These are phyloP conservation scores for Leptopilina clavipes DNA, from an alignment of 1,140 invertebrate species.

Conservation along the genomic window DNA sequence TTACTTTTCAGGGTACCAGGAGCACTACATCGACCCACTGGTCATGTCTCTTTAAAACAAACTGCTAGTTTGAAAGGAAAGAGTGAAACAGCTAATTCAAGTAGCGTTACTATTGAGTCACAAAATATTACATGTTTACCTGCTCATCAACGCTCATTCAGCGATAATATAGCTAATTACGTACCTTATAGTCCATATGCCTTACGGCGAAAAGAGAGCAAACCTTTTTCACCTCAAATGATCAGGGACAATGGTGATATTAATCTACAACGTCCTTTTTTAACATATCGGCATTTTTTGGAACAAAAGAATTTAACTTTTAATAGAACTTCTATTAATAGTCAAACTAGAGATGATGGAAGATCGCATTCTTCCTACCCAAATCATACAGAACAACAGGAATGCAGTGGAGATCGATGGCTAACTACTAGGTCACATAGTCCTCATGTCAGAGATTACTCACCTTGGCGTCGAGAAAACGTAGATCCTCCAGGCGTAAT, in stretches of 20 bases:
- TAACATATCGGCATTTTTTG: conserved; percentile 58
- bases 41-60: conserved; percentile 70
- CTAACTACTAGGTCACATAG: conserved; percentile 67
- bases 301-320: conserved; percentile 56
- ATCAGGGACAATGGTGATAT: conserved; percentile 50
- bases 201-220: conserved; percentile 64
- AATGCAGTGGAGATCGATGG: conserved; percentile 65
- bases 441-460: conserved; percentile 71
- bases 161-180: conserved; percentile 66
- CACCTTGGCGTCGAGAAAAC: conserved; percentile 72
- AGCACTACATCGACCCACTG: conserved; percentile 58
- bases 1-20: conserved; percentile 65
- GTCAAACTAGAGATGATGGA: conserved; percentile 55
- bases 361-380: conserved; percentile 65
- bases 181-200: conserved; percentile 72
- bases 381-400: conserved; percentile 60
- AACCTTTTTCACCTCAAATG: conserved; percentile 64
- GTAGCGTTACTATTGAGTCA: conserved; percentile 61
- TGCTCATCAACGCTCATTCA: conserved; percentile 63
- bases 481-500: conserved; percentile 70
- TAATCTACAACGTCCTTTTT: conserved; percentile 57
- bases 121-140: conserved; percentile 60
- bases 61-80: conserved; percentile 63
- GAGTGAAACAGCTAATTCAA: conserved; percentile 62
- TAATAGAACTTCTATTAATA: conserved; percentile 58